Conservation (phyloP, 2,797 vertebrate species). For the Gymnothorax reevesii region DNA sequence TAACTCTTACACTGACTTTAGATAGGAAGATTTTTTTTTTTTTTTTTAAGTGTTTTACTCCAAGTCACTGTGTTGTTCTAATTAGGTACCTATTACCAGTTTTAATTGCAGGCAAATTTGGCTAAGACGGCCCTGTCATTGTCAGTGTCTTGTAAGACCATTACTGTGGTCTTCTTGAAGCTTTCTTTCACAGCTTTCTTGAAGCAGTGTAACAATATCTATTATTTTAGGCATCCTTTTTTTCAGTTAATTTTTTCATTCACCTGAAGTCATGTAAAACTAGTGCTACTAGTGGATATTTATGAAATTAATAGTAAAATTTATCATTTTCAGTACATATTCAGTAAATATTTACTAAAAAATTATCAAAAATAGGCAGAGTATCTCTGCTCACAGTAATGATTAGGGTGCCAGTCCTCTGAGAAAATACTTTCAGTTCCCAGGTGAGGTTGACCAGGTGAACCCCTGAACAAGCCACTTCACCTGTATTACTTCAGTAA, state of each 20-base stretch:
- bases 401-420: background rate
- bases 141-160: background rate
- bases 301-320: background rate
- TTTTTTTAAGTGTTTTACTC: background rate
- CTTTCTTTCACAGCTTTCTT: background rate
- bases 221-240: background rate
- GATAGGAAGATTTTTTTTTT: background rate
- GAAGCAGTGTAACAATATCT: background rate
- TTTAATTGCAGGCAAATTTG: background rate
- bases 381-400: background rate
- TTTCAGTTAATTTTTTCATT: background rate
- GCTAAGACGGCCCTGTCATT: background rate
- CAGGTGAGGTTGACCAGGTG: background rate
- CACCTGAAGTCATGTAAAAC: background rate
- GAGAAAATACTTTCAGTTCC: background rate
- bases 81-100: background rate
- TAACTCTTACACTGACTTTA: constrained; percentile 9
- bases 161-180: background rate
- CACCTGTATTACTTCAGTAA: background rate
- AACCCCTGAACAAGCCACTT: background rate
- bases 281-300: background rate
- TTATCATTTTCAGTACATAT: too few relatives aligned
- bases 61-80: background rate
- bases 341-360: background rate
- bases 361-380: background rate